Percentiles rank a stretch among this genome's conserved stretches.
Conservation (phyloP, 2,797 vertebrate genomes). For the Galagoides demidoff region DNA sequence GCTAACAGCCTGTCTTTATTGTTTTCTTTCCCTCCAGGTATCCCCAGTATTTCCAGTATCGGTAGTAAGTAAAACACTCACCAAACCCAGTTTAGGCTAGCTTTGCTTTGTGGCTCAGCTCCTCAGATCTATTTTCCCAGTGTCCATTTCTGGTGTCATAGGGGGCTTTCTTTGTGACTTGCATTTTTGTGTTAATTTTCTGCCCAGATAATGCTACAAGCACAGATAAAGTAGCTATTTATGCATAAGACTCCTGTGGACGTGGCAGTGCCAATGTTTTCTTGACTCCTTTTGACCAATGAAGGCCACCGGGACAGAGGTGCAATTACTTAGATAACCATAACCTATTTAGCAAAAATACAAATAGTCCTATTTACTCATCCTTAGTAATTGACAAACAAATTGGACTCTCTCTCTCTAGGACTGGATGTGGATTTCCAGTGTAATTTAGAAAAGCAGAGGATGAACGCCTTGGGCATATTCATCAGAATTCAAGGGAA, state of each 20-base stretch:
- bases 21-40: conserved; percentile 91
- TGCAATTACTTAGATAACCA: neutral
- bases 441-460: conserved; percentile 27
- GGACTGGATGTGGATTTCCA: conserved; percentile 8
- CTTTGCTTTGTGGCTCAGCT: conserved; percentile 90
- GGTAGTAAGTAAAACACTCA: conserved; percentile 95
- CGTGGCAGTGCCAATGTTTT: neutral
- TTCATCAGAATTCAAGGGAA: neutral
- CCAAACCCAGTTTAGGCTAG: conserved; percentile 84
- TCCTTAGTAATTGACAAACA: conserved; percentile 10
- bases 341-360: neutral
- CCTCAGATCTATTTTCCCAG: conserved; percentile 88
- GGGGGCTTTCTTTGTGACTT: conserved; percentile 28
- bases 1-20: conserved; percentile 83
- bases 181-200: conserved; percentile 35
- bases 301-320: neutral
- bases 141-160: conserved; percentile 92
- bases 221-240: conserved; percentile 36
- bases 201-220: neutral
- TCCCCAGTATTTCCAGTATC: conserved; percentile 97
- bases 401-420: conserved; percentile 4
- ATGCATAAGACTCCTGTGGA: neutral
- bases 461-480: neutral
- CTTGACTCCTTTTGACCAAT: neutral
- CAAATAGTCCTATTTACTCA: neutral